These are phyloP conservation scores for Sula dactylatra DNA, from an alignment of 2,113 vertebrate genomes.

Conservation along the genomic window DNA sequence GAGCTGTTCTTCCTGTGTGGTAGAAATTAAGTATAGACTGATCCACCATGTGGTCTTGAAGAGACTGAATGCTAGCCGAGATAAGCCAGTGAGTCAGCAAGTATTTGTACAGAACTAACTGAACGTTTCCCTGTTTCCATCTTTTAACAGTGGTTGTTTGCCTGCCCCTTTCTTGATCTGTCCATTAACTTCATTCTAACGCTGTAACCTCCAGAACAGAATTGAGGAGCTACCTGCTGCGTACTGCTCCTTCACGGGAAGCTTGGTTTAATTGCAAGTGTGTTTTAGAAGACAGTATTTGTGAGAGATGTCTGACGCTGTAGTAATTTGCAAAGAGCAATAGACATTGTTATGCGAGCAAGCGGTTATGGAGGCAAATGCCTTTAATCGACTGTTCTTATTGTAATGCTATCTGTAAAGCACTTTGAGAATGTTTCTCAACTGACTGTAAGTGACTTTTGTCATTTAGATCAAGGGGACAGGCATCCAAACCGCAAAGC, in stretches of 20 bases:
- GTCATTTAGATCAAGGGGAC: conserved; percentile 89
- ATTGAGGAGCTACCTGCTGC: background rate
- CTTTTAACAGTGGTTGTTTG: background rate
- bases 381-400: background rate
- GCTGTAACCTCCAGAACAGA: background rate
- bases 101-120: background rate
- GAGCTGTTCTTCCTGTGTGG: background rate
- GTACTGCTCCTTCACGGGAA: background rate
- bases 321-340: background rate
- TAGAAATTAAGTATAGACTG: conserved; percentile 29
- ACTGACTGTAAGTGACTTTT: background rate
- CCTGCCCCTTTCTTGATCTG: background rate
- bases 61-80: background rate
- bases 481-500: conserved; percentile 96
- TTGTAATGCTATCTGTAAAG: background rate
- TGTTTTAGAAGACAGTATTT: background rate
- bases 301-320: background rate
- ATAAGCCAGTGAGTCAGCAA: background rate
- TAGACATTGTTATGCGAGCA: background rate
- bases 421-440: background rate
- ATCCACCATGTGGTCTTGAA: background rate
- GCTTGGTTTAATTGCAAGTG: background rate
- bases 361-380: background rate
- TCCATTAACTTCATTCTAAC: background rate
- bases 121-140: background rate